Percentiles rank a stretch among this genome's conserved stretches.
phyloP scores from a whole-genome alignment of 2,888 invertebrate genomes.

The Eudemis profundana region DNA sequence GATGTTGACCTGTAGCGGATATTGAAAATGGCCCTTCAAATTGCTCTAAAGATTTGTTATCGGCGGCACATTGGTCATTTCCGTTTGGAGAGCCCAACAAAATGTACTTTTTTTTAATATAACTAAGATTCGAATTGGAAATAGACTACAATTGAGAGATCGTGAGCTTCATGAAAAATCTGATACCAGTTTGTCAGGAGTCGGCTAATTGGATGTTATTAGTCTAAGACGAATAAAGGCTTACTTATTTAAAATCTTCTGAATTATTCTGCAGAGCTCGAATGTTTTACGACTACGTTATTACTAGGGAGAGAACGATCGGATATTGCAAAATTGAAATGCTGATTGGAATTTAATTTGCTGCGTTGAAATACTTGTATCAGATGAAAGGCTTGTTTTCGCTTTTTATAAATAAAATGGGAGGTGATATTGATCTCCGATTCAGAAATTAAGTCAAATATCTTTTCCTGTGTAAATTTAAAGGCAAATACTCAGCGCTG shows the following conservation, averaged over 20 bases:
- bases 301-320: conserved; percentile 15
- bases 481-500: background rate
- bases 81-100: conserved; percentile 51
- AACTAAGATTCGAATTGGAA: conserved; percentile 53
- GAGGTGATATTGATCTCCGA: background rate
- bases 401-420: background rate
- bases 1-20: conserved; percentile 78
- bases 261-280: conserved; percentile 1
- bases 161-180: conserved; percentile 58
- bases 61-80: conserved; percentile 70
- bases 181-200: conserved; percentile 57
- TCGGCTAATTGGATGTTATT: conserved; percentile 77
- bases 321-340: conserved; percentile 17
- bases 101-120: conserved; percentile 9
- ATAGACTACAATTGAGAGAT: conserved; percentile 54
- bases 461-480: background rate
- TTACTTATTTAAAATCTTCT: conserved; percentile 69
- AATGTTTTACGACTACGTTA: conserved; percentile 1
- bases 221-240: conserved; percentile 72
- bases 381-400: conserved; percentile 28
- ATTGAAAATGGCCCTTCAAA: conserved; percentile 79
- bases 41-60: conserved; percentile 74
- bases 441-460: background rate
- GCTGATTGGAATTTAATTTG: conserved; percentile 33
- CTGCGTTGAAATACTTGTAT: conserved; percentile 10